A percentile compares a stretch with the other conserved stretches of the same genome.
Conservation (phyloP, 2,113 vertebrate species). For the Xerus inauris region DNA sequence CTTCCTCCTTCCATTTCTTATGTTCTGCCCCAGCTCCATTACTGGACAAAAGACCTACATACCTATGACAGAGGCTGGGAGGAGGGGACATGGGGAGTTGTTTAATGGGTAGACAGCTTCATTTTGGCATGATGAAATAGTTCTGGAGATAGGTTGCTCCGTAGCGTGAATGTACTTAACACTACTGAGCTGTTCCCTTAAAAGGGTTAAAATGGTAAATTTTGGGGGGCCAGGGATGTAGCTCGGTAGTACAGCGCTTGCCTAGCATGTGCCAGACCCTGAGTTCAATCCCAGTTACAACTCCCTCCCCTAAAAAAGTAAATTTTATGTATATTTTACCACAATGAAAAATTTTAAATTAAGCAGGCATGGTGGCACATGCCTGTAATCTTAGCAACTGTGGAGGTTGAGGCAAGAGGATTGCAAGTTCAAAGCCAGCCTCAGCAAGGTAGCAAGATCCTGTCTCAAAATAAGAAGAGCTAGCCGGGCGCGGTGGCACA, state of each 20-base stretch:
- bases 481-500: too few species aligned
- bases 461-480: not conserved
- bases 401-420: not conserved
- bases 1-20: not conserved
- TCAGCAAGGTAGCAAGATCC: not conserved
- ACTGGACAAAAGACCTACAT: not conserved
- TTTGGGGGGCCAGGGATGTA: not conserved
- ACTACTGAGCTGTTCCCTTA: not conserved
- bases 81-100: not conserved
- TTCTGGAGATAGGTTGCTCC: not conserved
- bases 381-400: not conserved
- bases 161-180: not conserved
- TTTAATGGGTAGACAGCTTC: not conserved
- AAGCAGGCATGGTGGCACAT: not conserved
- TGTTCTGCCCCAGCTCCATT: not conserved
- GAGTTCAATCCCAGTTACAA: not conserved
- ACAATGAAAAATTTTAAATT: too few species aligned
- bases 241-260: not conserved
- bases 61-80: not conserved
- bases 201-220: not conserved
- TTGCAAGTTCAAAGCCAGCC: not conserved
- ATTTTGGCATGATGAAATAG: conserved; percentile 15
- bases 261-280: not conserved
- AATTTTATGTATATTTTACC: too few species aligned
- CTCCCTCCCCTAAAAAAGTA: too few species aligned